Evolutionary conservation across 2,888 invertebrate genomes (phyloP), one percentile per base, ranked within the genome.

Genomic region (Dasypogon diadema): DNA sequence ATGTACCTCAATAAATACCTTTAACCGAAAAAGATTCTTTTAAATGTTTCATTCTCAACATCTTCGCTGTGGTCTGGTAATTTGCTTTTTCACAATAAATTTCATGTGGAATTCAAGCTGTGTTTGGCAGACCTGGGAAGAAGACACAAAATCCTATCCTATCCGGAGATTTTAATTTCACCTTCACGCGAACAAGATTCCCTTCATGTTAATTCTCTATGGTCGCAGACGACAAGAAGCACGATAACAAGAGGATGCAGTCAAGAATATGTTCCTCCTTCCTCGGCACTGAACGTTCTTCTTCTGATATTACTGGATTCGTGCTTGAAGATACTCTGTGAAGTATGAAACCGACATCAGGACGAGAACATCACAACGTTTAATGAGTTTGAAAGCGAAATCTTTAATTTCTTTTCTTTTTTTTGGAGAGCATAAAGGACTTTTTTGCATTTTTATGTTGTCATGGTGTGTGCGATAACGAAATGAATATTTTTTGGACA

Each of bases 301-400:
- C 10, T 1, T 30, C 10, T 30, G n/a, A 12, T 42, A 3, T 12
- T 42, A 3, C 42, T 12, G 46, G 65, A 46, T 65, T 65, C 65
- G 65, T 65, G 65, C 63, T 42, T 22, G 65, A 37, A 30, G 30
- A 63, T 37, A 18, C 48, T n/a, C n/a, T 48, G 46, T 46, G 42
- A 65, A 24, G 22, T 42, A 30, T 37, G 34, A 63, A 46, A 46
- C 63, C 48, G 42, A 37, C 65, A 46, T 24, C 42, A 65, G 65
- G 65, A 65, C 65, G 65, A 65, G 65, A 42, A 42, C 22, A 34
- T 65, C 65, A 65, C 65, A 37, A 22, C 65, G 22, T 65, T 42
- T 65, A 65, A 65, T 65, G 65, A 65, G 65, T 46, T 65, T 65
- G 65, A 65, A 65, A 65, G 65, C 65, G 65, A 65, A 65, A 65